Base-by-base conservation (phyloP, 2,113 vertebrate species). In the Parus major region DNA sequence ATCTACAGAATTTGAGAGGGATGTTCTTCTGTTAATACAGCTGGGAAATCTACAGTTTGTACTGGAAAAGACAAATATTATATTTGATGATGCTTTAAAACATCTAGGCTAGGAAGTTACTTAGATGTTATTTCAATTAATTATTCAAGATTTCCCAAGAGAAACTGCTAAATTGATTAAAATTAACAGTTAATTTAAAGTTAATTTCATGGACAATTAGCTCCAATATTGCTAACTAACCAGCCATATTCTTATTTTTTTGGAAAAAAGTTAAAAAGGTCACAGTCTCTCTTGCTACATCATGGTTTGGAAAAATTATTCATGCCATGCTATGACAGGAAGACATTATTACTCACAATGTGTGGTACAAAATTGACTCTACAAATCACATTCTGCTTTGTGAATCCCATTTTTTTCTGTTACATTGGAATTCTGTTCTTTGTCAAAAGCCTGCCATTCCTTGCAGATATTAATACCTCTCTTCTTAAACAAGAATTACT, bases 111-210 rank as follows among this genome's bases (percentile, higher is more conserved):
- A 73, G 55, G 71, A 92, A 91, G 66, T 49, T 71, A 24, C 52
- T 57, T 56, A 93, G 60, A 83, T 60, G 29, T 60, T 5, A n/a
- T 57, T 93, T 95, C 25, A 55, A 25, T 90, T 60, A 78, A 46
- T 88, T 88, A 71, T 49, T 86, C 72, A 86, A 55, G 35, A 75
- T 83, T 90, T 97, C 80, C 64, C 52, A 57, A 73, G 76, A 78
- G 13, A 86, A 75, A 88, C 44, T 69, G 73, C 28, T 56, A 76
- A 90, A 71, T 33, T 88, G 78, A 90, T 93, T 90, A 88, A 83
- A 95, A 86, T 49, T 90, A 94, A 35, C 56, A 75, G 44, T 44
- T 61, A 73, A 80, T 92, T 94, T 78, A 52, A 91, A 80, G 86
- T 83, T 88, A 4, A 86, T 92, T 91, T 83, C 5, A 64, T 27